Evolutionary conservation across 1,140 invertebrate species (phyloP), one percentile per base, ranked within the genome.

Genomic region (Zaprionus taronus): DNA sequence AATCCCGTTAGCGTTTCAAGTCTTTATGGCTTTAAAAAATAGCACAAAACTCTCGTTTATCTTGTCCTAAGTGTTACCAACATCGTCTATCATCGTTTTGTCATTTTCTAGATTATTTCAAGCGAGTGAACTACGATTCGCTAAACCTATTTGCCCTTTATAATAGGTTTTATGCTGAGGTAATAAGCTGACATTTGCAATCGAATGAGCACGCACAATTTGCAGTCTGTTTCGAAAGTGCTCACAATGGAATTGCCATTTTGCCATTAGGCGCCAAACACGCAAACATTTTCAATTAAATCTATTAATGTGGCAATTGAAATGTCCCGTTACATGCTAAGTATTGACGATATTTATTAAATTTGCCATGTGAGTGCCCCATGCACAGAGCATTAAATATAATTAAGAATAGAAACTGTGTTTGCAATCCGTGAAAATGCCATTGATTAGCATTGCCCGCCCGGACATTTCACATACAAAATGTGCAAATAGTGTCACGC

Each of bases 301-400:
- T 83, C 31, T 80, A 80, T 74, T 82, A 80, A 74, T 78, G 56
- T 68, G 72, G 55, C 36, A 71, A 80, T 70, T 68, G 66, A 66
- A 76, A 44, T 44, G 41, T 44, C 0, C n/a, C n/a, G 15, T 44
- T 41, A 77, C 64, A 73, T 56, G 47, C 63, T 20, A 57, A 51
- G 55, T 70, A 58, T 73, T 66, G 44, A 47, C 57, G 53, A 58
- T 41, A 80, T 81, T 78, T 80, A 79, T 79, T 79, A 61, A 86
- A 82, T 87, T 76, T 82, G 53, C 51, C 66, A 65, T 51, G 26
- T 49, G 58, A 63, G 24, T 62, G 38, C 69, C 49, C 41, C 36
- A 63, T 70, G 51, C 63, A 66, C 63, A 69, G 60, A 28, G 64
- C 62, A 69, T 69, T 55, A 38, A 73, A 84, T 77, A 77, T 72